A percentile compares a stretch with the other conserved stretches of the same genome.
These are phyloP conservation scores for Bhutanitis thaidina DNA, from an alignment of 2,888 invertebrate genomes.

Conservation along the genomic window DNA sequence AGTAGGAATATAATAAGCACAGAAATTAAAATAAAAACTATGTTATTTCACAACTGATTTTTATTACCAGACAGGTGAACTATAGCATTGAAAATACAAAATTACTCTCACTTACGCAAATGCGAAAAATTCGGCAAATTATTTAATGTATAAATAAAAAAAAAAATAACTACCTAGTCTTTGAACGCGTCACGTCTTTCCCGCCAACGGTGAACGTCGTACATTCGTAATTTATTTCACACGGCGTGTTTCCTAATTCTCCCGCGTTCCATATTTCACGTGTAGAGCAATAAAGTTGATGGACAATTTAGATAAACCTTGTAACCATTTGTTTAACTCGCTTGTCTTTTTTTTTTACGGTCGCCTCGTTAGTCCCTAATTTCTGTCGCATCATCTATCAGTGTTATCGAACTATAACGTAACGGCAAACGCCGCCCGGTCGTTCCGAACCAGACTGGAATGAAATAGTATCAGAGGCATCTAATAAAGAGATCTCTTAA, in stretches of 20 bases:
- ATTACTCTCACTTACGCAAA: neutral
- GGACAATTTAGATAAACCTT: slow-evolving; percentile 17
- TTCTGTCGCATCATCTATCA: slow-evolving; percentile 17
- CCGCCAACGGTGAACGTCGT: slow-evolving; percentile 11
- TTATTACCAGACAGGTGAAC: slow-evolving; percentile 11
- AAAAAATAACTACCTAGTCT: neutral
- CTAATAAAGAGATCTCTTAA: slow-evolving; percentile 16
- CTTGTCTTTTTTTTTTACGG: neutral
- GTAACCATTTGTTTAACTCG: slow-evolving; percentile 16
- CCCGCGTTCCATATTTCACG: slow-evolving; percentile 8
- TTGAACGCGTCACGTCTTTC: neutral
- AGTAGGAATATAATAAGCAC: no score
- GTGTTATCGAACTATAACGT: neutral
- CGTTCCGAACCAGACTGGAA: slow-evolving; percentile 20
- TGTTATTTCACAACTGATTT: neutral
- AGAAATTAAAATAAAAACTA: neutral
- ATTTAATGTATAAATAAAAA: slow-evolving; percentile 7
- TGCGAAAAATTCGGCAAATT: slow-evolving; percentile 8
- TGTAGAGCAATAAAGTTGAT: slow-evolving; percentile 14
- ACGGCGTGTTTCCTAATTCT: neutral
- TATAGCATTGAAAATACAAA: no score
- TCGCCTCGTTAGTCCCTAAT: slow-evolving; percentile 15
- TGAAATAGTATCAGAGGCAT: slow-evolving; percentile 22
- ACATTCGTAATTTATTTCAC: slow-evolving; percentile 7
- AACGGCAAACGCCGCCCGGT: slow-evolving; percentile 9